Evolutionary conservation across 2,113 vertebrate species (phyloP), one percentile per base, ranked within the genome.

Genomic region (Psophia crepitans): DNA sequence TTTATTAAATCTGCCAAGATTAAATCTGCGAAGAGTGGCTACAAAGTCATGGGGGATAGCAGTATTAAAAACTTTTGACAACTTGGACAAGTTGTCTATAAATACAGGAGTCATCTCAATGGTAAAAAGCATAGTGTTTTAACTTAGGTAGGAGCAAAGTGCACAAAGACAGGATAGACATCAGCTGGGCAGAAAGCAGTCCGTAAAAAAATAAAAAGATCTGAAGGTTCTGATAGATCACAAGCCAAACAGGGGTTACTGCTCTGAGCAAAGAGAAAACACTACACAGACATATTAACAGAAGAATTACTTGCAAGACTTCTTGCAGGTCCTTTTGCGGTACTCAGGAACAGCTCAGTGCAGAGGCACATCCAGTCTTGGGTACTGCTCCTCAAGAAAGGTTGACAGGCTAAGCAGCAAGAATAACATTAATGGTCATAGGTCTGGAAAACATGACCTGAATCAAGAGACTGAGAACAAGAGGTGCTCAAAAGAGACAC

Each of bases 1-100:
- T 93, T 97, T 97, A 96, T 97, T 96, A 97, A 95, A 97, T 68
- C 89, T 96, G 94, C 91, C 94, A 95, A 96, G 89, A 96, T 89
- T 94, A 91, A 85, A 97, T 94, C 93, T 91, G 84, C 3, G 3
- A 84, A 76, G 84, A 96, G 84, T 5, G 9, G 39, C 94, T 93
- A 71, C 77, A 94, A 87, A 94, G 75, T 79, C 84, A 79, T 44
- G 58, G 87, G 77, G 87, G 74, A 96, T 6, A 84, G 77, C 61
- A 78, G 77, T 8, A 94, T 82, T 82, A 91, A 84, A 91, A 95
- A 96, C 81, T 96, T 96, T 28, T 68, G 89, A 96, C 91, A 96
- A 87, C 89, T 94, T 87, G 61, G 94, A 96, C 87, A 94, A 82
- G 87, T 48, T 87, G 66, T 68, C 91, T 94, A 79, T 96, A 97